Evolutionary conservation across 2,113 vertebrate species (phyloP).

Genomic region (Turnix velox): DNA sequence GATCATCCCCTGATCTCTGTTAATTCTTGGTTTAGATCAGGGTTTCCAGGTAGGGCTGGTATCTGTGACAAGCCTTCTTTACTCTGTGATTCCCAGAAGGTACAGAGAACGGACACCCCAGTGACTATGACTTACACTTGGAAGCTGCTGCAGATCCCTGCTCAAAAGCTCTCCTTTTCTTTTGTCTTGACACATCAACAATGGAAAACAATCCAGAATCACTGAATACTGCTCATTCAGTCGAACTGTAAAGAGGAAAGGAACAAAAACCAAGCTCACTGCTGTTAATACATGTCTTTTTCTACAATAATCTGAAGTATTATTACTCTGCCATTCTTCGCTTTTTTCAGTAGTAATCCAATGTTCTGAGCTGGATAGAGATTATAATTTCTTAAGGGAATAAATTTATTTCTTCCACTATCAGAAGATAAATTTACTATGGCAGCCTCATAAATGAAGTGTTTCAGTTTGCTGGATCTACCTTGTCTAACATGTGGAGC

Average conservation of each 20-base stretch:
- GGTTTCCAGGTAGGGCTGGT: not conserved
- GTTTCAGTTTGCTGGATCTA: not conserved
- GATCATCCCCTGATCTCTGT: not conserved
- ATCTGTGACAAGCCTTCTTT: not conserved
- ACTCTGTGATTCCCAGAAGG: conserved; percentile 35
- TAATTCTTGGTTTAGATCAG: not conserved
- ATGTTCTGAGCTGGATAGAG: not conserved
- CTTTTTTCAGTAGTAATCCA: not conserved
- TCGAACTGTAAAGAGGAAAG: not conserved
- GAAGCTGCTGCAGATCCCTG: not conserved
- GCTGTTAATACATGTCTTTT: not conserved
- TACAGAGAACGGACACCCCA: not conserved
- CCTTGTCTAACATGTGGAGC: not conserved
- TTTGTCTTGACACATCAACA: not conserved
- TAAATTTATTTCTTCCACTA: not conserved
- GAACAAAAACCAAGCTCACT: not conserved
- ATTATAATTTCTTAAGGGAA: not conserved
- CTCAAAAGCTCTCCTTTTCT: not conserved
- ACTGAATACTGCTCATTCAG: not conserved
- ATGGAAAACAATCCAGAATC: not conserved
- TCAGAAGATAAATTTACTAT: not conserved
- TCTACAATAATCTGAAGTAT: not conserved
- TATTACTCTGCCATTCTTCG: not conserved
- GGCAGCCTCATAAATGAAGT: not conserved
- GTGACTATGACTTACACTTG: not conserved